phyloP scores from a whole-genome alignment of 2,888 invertebrate genomes.

The Cremastinae sp. region DNA sequence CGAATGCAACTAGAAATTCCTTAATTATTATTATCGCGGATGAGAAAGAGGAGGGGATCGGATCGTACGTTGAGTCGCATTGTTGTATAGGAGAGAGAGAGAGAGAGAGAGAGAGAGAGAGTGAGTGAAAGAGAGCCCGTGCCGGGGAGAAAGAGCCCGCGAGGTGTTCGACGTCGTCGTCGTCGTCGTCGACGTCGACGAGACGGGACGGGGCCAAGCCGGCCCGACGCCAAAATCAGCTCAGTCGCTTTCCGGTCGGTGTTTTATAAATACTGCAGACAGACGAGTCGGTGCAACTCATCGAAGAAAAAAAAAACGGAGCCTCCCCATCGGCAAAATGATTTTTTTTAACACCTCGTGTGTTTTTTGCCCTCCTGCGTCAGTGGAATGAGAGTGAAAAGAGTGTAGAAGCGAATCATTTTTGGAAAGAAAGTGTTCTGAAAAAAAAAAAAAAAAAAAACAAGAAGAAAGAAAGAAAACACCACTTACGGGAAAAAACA shows the following conservation, averaged over 20 bases:
- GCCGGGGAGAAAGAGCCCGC: too few species aligned
- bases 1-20: constrained; percentile 1
- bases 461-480: neutral
- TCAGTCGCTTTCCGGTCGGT: constrained; percentile 79
- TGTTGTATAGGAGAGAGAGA: constrained; percentile 51
- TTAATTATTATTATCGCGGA: neutral
- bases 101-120: constrained; percentile 20
- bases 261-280: constrained; percentile 80
- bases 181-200: constrained; percentile 61
- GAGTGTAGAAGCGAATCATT: neutral
- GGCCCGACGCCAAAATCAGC: constrained; percentile 79
- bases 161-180: constrained; percentile 60
- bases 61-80: constrained; percentile 52
- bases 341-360: constrained; percentile 23
- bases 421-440: too few species aligned
- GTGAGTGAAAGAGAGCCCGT: constrained; percentile 34
- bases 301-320: constrained; percentile 64
- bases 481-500: neutral
- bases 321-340: constrained; percentile 42
- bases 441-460: too few species aligned
- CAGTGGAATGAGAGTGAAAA: constrained; percentile 5
- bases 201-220: constrained; percentile 71
- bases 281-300: constrained; percentile 71
- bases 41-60: constrained; percentile 20
- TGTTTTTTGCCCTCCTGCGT: neutral